phyloP scores from a whole-genome alignment of 2,888 invertebrate genomes.

The Rhimphoctona megacephalus region DNA sequence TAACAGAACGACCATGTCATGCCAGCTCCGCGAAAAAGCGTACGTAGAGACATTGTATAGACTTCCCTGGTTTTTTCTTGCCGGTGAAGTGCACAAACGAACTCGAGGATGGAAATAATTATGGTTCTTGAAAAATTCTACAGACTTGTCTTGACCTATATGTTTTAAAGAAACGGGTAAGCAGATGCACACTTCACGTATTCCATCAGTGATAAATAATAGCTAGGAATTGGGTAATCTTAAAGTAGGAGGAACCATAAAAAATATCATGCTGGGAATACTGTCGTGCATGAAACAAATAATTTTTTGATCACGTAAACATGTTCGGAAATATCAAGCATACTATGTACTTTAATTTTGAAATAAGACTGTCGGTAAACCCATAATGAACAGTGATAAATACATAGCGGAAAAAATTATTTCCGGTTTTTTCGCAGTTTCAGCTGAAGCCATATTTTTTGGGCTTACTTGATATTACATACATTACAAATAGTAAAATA shows the following conservation, averaged over 20 bases:
- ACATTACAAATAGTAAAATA: too few relatives aligned
- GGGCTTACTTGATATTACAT: too few relatives aligned
- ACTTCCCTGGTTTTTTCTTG: conserved; percentile 26
- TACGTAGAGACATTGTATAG: conserved; percentile 7
- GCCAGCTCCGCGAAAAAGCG: conserved; percentile 5
- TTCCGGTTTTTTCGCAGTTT: too few relatives aligned
- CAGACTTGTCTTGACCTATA: neutral
- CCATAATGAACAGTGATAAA: neutral
- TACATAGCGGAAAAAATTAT: neutral
- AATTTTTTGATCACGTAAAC: too few relatives aligned
- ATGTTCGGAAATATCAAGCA: too few relatives aligned
- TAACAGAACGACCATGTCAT: conserved; percentile 34
- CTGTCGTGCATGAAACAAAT: too few relatives aligned
- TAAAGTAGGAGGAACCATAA: neutral
- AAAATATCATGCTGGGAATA: neutral
- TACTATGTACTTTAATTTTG: too few relatives aligned
- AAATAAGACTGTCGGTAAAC: too few relatives aligned
- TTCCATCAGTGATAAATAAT: neutral
- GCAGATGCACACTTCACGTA: neutral
- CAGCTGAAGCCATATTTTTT: too few relatives aligned
- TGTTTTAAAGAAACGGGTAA: neutral
- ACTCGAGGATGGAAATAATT: neutral
- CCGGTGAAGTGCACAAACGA: conserved; percentile 24
- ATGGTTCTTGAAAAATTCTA: neutral
- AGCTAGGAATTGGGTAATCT: too few relatives aligned